These are phyloP conservation scores for Troilus luridus DNA, from an alignment of 2,888 invertebrate genomes.

Conservation along the genomic window DNA sequence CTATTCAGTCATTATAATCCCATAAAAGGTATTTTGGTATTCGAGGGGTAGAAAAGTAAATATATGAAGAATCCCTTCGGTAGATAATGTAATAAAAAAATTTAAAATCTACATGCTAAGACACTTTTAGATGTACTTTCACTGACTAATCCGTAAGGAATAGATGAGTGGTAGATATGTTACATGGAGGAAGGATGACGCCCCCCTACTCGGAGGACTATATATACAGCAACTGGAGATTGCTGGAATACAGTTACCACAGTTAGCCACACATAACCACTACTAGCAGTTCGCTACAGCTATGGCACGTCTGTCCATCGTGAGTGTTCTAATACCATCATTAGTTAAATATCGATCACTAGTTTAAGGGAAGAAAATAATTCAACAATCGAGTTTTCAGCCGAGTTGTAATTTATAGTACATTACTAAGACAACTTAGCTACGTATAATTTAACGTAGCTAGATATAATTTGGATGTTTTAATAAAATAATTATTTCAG, in stretches of 20 bases:
- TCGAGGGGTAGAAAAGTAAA: no score
- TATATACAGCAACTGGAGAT: constrained; percentile 15
- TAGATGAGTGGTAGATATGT: background rate
- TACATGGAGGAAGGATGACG: background rate
- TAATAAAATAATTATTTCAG: no score
- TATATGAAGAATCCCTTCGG: no score
- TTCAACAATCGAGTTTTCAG: background rate
- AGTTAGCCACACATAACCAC: background rate
- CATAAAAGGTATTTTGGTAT: no score
- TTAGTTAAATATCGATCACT: background rate
- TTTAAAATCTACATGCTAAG: background rate
- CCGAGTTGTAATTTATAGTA: background rate
- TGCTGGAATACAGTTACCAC: constrained; percentile 23
- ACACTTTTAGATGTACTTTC: background rate
- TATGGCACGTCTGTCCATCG: background rate
- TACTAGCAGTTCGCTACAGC: constrained; percentile 12
- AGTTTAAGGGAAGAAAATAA: background rate
- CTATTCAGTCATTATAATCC: no score
- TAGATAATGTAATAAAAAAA: no score
- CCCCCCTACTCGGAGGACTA: background rate
- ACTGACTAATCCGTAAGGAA: background rate
- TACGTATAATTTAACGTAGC: no score
- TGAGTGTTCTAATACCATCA: background rate
- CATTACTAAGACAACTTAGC: background rate
- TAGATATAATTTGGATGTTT: background rate